Percentiles rank a stretch among this genome's conserved stretches.
These are phyloP conservation scores for Halcyon malimbica DNA, from an alignment of 2,113 vertebrate species.

Conservation along the genomic window DNA sequence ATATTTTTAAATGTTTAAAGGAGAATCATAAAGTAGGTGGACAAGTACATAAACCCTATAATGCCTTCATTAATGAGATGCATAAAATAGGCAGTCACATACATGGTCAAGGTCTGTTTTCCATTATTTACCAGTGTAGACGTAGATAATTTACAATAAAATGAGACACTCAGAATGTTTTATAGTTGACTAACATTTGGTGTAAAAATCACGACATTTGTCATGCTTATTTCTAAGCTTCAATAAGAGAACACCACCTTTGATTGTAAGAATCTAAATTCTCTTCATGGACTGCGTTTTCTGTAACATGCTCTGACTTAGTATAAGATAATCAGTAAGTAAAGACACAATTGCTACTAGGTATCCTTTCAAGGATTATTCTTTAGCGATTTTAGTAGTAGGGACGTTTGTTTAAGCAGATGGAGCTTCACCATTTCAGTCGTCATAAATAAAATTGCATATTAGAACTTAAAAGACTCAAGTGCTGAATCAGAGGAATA, in stretches of 20 bases:
- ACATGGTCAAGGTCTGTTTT: neutral
- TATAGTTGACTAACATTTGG: neutral
- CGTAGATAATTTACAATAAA: neutral
- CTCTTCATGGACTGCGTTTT: neutral
- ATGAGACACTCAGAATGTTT: neutral
- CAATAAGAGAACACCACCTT: neutral
- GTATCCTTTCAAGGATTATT: neutral
- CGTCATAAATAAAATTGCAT: neutral
- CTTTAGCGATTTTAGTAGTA: neutral
- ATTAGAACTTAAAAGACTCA: neutral
- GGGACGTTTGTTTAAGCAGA: neutral
- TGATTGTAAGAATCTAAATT: neutral
- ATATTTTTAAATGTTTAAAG: neutral
- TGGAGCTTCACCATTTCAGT: neutral
- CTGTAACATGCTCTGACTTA: neutral
- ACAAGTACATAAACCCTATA: neutral
- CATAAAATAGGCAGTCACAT: neutral
- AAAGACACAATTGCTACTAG: neutral
- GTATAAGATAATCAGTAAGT: neutral
- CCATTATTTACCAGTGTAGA: neutral
- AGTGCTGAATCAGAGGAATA: neutral
- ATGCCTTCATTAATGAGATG: neutral
- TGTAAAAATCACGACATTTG: neutral
- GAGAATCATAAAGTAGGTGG: neutral
- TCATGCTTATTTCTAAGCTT: neutral